phyloP scores from a whole-genome alignment of 2,888 invertebrate species.

The Oscheius sp. region DNA sequence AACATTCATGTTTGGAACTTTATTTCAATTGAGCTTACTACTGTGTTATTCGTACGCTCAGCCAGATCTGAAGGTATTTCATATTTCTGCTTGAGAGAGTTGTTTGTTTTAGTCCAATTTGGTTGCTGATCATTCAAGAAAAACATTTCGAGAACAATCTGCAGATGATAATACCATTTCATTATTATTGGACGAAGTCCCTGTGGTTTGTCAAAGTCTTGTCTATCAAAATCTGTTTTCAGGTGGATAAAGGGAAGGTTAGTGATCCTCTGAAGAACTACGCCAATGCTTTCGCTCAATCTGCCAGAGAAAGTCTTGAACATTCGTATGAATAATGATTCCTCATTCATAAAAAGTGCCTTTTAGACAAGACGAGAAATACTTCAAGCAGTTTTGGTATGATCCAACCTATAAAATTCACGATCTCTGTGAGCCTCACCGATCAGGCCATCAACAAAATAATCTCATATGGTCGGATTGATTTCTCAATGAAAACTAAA shows the following conservation, averaged over 20 bases:
- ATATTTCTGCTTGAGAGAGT: neutral
- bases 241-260: constrained; percentile 26
- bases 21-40: neutral
- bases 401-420: constrained; percentile 53
- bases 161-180: constrained; percentile 23
- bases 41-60: neutral
- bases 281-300: constrained; percentile 31
- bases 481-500: neutral
- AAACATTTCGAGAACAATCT: constrained; percentile 34
- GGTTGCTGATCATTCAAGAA: constrained; percentile 49
- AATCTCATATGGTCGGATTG: constrained; percentile 53
- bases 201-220: neutral
- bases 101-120: constrained; percentile 36
- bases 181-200: constrained; percentile 9
- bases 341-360: neutral
- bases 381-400: constrained; percentile 51
- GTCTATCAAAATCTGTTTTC: neutral
- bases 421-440: constrained; percentile 61
- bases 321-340: constrained; percentile 12
- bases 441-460: constrained; percentile 55
- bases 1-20: constrained; percentile 11
- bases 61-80: constrained; percentile 12
- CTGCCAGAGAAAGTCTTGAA: constrained; percentile 31
- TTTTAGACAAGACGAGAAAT: constrained; percentile 45
- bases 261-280: constrained; percentile 32